Conservation (phyloP, 2,888 invertebrate species). For the Zele albiditarsus region DNA sequence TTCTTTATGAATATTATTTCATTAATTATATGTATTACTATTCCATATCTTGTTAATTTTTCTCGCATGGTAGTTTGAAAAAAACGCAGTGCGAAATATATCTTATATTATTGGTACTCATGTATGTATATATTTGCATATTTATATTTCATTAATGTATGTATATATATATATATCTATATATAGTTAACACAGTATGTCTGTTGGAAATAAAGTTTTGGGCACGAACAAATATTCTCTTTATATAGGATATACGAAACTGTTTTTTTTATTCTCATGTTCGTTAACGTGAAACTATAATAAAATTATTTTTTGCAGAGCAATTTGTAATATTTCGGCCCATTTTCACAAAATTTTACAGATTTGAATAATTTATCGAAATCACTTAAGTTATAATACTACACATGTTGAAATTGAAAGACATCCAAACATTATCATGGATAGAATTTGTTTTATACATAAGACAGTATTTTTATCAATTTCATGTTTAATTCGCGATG, state of each 20-base stretch:
- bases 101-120: not conserved
- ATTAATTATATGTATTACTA: not conserved
- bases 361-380: not conserved
- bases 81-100: slow-evolving; percentile 3
- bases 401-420: not conserved
- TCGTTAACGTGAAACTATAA: not conserved
- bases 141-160: not conserved
- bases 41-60: not conserved
- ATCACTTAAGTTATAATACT: not conserved
- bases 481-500: not conserved
- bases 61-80: not conserved
- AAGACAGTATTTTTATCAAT: not conserved
- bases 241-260: not conserved
- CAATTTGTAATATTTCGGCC: not conserved
- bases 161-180: not conserved
- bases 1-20: not conserved
- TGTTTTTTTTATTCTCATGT: not conserved
- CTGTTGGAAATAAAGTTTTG: not conserved
- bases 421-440: not conserved
- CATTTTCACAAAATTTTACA: not conserved
- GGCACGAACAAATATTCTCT: not conserved
- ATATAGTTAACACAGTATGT: not conserved
- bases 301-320: not conserved
- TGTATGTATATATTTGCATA: not conserved
- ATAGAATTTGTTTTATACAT: not conserved